Evolutionary conservation across 2,113 vertebrate species (phyloP).

Genomic region (Phrynosoma blainvillii): DNA sequence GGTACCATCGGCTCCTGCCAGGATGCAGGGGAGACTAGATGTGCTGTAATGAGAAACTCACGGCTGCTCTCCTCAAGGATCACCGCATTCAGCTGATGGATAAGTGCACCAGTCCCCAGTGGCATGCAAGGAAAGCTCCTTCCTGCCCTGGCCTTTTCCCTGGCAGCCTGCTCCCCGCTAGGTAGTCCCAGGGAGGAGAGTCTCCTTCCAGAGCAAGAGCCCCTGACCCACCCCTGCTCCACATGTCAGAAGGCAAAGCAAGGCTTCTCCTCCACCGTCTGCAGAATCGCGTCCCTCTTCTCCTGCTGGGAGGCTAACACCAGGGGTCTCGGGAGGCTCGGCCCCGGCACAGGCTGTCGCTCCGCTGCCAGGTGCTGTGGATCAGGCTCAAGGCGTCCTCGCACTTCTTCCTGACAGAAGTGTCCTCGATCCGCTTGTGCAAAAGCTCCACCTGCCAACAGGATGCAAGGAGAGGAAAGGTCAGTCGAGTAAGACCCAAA

Average conservation of each 20-base stretch:
- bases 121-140: background rate
- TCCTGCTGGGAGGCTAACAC: slow-evolving; percentile 74
- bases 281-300: background rate
- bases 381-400: slow-evolving; percentile 90
- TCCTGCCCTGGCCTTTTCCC: too few species aligned
- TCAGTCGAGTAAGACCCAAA: too few species aligned
- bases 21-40: fast-evolving
- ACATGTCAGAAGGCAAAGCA: background rate
- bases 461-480: too few species aligned
- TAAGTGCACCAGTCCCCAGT: too few species aligned
- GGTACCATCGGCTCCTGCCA: too few species aligned
- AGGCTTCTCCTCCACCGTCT: background rate
- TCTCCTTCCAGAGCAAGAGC: background rate
- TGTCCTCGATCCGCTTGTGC: slow-evolving; percentile 70
- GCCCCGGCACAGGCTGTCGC: slow-evolving; percentile 93
- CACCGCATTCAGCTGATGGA: background rate
- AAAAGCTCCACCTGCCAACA: slow-evolving; percentile 75
- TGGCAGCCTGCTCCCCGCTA: background rate
- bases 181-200: fast-evolving
- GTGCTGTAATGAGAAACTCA: too few species aligned
- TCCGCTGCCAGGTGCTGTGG: slow-evolving; percentile 91
- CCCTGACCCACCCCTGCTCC: background rate
- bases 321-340: slow-evolving; percentile 92
- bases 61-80: background rate
- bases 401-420: slow-evolving; percentile 81